These are phyloP conservation scores for Brachypalpus laphriformis DNA, from an alignment of 2,888 invertebrate species.

Conservation along the genomic window DNA sequence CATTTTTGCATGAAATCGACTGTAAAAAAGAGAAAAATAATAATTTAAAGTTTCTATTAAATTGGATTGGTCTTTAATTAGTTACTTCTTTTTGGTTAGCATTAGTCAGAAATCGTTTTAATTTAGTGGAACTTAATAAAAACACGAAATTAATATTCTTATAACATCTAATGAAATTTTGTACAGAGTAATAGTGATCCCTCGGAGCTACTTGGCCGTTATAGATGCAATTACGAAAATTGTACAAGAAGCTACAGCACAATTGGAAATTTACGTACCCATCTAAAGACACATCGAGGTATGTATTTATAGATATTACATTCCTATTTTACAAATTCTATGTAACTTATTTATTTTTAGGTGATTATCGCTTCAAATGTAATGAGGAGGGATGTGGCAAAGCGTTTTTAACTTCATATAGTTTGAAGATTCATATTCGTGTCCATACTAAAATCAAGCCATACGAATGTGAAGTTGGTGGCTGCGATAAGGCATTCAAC, in stretches of 20 bases:
- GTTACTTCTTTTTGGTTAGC: neutral
- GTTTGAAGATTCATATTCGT: conserved; percentile 95
- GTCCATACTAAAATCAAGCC: conserved; percentile 97
- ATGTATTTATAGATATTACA: conserved; percentile 83
- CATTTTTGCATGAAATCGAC: conserved; percentile 16
- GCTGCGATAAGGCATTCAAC: conserved; percentile 96
- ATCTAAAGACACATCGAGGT: conserved; percentile 98
- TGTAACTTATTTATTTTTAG: conserved; percentile 82
- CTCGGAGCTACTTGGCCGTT: conserved; percentile 85
- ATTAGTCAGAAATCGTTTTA: neutral
- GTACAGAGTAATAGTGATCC: conserved; percentile 78
- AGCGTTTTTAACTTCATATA: conserved; percentile 96
- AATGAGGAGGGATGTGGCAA: conserved; percentile 94
- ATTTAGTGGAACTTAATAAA: neutral
- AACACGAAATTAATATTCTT: neutral
- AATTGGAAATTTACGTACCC: conserved; percentile 95
- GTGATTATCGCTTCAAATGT: conserved; percentile 97
- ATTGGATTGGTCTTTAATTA: conserved; percentile 15
- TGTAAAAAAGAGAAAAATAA: no score
- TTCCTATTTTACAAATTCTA: neutral
- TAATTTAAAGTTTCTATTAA: neutral
- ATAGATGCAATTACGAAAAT: conserved; percentile 94
- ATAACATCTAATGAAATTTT: conserved; percentile 14
- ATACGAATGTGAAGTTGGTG: conserved; percentile 91
- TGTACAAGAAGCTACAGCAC: conserved; percentile 96